Percentiles rank a stretch among this genome's conserved stretches.
Evolutionary conservation across 1,140 invertebrate genomes (phyloP).

Genomic region (Adoxophyes honmai): DNA sequence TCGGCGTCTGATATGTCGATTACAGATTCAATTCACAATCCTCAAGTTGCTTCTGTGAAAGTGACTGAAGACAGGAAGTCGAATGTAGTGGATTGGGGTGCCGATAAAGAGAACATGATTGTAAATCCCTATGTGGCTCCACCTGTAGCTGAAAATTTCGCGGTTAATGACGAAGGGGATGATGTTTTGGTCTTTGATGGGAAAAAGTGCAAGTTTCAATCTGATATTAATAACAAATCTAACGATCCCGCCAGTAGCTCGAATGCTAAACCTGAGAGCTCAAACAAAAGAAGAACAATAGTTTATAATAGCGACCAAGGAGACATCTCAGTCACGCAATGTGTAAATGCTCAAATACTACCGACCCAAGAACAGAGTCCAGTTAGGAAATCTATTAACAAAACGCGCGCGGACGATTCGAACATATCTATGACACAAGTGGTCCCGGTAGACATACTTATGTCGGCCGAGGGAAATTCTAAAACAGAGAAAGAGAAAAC

Average conservation of each 20-base stretch:
- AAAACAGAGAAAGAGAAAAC: too few species aligned
- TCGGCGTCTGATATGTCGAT: conserved; percentile 53
- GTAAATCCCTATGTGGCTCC: conserved; percentile 52
- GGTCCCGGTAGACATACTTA: conserved; percentile 24
- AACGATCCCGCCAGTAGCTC: background rate
- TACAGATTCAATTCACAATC: conserved; percentile 50
- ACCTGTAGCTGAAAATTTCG: conserved; percentile 45
- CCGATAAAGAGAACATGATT: conserved; percentile 62
- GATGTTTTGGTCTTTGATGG: conserved; percentile 64
- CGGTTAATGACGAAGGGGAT: conserved; percentile 43
- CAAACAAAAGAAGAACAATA: conserved; percentile 16
- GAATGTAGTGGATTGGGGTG: conserved; percentile 35
- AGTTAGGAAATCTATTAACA: conserved; percentile 20
- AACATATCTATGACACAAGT: conserved; percentile 33
- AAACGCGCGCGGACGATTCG: conserved; percentile 7
- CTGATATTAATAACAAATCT: conserved; percentile 19
- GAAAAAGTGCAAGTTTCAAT: conserved; percentile 48
- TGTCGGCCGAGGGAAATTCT: background rate
- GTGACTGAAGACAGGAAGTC: conserved; percentile 26
- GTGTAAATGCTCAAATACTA: background rate
- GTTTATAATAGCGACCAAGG: conserved; percentile 31
- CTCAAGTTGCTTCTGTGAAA: conserved; percentile 42
- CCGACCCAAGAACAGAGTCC: background rate
- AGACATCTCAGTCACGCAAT: conserved; percentile 30
- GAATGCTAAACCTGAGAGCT: background rate